Evolutionary conservation across 2,888 invertebrate species (phyloP), one percentile per base, ranked within the genome.

Genomic region (Chorisops tibialis): DNA sequence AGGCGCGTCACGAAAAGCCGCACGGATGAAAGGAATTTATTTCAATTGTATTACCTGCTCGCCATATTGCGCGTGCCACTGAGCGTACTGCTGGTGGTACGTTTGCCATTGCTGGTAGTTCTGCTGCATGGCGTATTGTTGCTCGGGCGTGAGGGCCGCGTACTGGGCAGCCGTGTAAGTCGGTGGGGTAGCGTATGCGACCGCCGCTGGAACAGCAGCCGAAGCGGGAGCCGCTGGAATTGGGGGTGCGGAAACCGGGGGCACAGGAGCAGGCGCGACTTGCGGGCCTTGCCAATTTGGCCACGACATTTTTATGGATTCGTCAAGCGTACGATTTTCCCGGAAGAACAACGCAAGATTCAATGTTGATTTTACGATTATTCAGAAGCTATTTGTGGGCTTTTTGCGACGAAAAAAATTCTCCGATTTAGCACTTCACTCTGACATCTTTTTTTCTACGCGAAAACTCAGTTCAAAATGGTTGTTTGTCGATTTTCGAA

Each of bases 61-160:
- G 6, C 78, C 78, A 65, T 78, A 78, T 63, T 77, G 77, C 2
- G 77, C 77, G 68, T 77, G 75, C 78, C 78, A 78, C 51, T 75
- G 75, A 6, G 78, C 77, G 59, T 77, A 78, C 61, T 78, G 77
- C 35, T 75, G 73, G 24, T 78, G 76, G 67, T 78, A 77, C 1
- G 73, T 72, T 65, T 78, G 78, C 78, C 78, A 78, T 67, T 78
- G 78, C 63, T 76, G 76, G 76, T 77, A 77, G 66, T 78, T 76
- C 60, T 77, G 77, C 56, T 77, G 77, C 35, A 78, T 66, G 0
- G 77, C 77, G 59, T 70, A 76, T 64, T 78, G 77, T 59, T 78
- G 77, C 35, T 77, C 77, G 1, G 75, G 71, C 4, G 75, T 72
- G 70, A 77, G 70, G 0, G 75, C 75, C 7, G 76, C 75, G 59